Evolutionary conservation across 2,113 vertebrate species (phyloP), one percentile per base, ranked within the genome.

Genomic region (Ciconia stormi): DNA sequence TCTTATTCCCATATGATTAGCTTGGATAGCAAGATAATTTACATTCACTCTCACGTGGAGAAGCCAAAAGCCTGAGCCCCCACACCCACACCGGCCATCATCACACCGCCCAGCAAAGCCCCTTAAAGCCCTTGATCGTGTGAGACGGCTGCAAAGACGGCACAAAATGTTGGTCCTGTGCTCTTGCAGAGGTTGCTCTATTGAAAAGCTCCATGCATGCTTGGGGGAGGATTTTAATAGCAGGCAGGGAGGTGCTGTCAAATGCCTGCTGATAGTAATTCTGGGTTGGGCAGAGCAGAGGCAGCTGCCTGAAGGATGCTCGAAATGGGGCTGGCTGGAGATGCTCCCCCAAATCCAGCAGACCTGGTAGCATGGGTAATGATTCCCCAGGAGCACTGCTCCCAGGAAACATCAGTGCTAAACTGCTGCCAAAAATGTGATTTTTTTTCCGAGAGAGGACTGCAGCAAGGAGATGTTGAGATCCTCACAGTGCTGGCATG

Each of bases 71-170:
- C 61, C 62, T 32, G 84, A 67, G 46, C 52, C 47, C n/a, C 79
- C 52, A 69, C 89, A 15, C 80, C 49, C 95, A 17, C n/a, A 0
- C 7, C 1, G 10, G 5, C 42, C 63, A 38, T 38, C 73, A 44
- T 34, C 52, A 16, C 69, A 36, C 34, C 79, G 7, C 42, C 42
- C 88, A 73, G 72, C 30, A 42, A 58, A 82, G 56, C 42, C 71
- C 62, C 67, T 19, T 0, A 3, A 6, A 82, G 61, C 15, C 0
- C 50, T 38, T 2, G 6, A 6, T 59, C 0, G 3, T 5, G 12
- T 3, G 76, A 34, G 76, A 20, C 8, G 61, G 32, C 44, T 59
- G 67, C 79, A 40, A 50, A 20, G 73, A 2, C 2, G 1, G 32
- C 46, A 70, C 27, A 3, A 11, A 82, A 17, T 2, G 0, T 9